A percentile compares a stretch with the other conserved stretches of the same genome.
Conservation (phyloP, 2,888 invertebrate genomes). For the Yponomeuta evonymella region DNA sequence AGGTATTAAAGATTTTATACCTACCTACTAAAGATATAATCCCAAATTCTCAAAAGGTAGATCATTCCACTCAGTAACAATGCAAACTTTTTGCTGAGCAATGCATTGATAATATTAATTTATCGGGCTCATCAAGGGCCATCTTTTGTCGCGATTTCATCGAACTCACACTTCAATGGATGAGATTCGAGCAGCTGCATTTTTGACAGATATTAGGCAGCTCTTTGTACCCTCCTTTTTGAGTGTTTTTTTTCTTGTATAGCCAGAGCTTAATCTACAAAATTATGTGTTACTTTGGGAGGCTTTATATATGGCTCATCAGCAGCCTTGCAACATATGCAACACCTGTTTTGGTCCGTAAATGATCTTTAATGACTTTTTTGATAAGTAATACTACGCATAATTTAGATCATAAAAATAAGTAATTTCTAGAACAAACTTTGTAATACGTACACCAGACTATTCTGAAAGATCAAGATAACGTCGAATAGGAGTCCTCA, state of each 20-base stretch:
- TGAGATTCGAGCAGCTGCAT: conserved; percentile 55
- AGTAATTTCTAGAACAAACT: too few relatives aligned
- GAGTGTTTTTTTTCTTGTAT: not conserved
- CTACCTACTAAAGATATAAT: not conserved
- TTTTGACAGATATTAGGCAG: conserved; percentile 44
- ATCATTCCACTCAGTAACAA: not conserved
- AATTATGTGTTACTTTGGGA: too few relatives aligned
- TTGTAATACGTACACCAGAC: too few relatives aligned
- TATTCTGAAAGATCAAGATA: too few relatives aligned
- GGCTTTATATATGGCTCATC: too few relatives aligned
- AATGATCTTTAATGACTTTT: too few relatives aligned
- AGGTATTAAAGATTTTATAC: not conserved
- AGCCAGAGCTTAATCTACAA: too few relatives aligned
- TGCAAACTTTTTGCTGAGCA: conserved; percentile 7
- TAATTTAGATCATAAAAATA: too few relatives aligned
- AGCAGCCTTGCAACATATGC: too few relatives aligned
- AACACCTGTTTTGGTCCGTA: too few relatives aligned
- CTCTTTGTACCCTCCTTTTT: not conserved
- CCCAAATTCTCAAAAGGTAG: not conserved
- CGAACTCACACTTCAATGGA: conserved; percentile 55
- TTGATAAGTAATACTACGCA: too few relatives aligned
- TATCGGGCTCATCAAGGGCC: conserved; percentile 58
- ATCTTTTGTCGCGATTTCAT: conserved; percentile 52
- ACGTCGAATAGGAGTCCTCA: too few relatives aligned
- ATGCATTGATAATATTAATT: conserved; percentile 39